phyloP scores from a whole-genome alignment of 2,888 invertebrate genomes.

The Hermodice carunculata region DNA sequence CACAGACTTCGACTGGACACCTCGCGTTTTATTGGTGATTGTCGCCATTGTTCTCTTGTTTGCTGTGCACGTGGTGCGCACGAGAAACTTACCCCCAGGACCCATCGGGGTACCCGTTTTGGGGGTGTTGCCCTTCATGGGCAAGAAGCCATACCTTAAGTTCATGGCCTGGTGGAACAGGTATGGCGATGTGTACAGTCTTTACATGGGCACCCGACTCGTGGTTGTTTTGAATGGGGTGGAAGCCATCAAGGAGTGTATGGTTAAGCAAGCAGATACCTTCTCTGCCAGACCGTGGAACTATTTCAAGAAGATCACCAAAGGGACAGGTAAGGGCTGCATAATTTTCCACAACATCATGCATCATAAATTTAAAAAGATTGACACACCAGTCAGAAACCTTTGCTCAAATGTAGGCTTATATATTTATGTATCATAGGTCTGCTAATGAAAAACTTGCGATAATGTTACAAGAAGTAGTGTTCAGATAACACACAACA shows the following conservation, averaged over 20 bases:
- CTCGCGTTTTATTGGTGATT: slow-evolving; percentile 11
- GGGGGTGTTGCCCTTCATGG: slow-evolving; percentile 37
- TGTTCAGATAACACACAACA: too few relatives aligned
- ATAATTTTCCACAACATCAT: too few relatives aligned
- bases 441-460: too few relatives aligned
- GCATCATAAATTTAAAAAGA: too few relatives aligned
- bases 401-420: too few relatives aligned
- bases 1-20: too few relatives aligned
- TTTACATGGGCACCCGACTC: slow-evolving; percentile 41
- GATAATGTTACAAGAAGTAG: too few relatives aligned
- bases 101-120: slow-evolving; percentile 36
- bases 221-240: slow-evolving; percentile 46
- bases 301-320: slow-evolving; percentile 41
- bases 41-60: not conserved
- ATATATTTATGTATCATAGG: too few relatives aligned
- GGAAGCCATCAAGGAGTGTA: slow-evolving; percentile 41
- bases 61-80: not conserved
- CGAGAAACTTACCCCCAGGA: slow-evolving; percentile 32
- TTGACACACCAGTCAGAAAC: too few relatives aligned
- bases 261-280: slow-evolving; percentile 40
- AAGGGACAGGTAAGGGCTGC: slow-evolving; percentile 37
- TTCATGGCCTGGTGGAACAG: slow-evolving; percentile 37
- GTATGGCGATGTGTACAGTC: slow-evolving; percentile 45
- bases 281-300: slow-evolving; percentile 43
- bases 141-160: slow-evolving; percentile 30